Evolutionary conservation across 2,113 vertebrate genomes (phyloP).

Genomic region (Parus major): DNA sequence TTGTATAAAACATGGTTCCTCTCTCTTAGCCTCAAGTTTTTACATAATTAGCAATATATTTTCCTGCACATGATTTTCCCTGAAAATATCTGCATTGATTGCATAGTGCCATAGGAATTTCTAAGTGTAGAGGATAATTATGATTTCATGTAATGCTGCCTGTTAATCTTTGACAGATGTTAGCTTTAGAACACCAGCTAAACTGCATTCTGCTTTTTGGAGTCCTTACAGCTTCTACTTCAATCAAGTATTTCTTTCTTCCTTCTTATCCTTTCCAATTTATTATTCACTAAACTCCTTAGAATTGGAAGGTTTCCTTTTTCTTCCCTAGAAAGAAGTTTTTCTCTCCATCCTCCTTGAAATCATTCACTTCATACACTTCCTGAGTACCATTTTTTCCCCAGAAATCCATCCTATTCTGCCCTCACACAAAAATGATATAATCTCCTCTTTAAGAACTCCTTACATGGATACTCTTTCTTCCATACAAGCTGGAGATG

Average conservation of each 20-base stretch:
- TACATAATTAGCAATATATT: neutral
- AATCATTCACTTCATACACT: neutral
- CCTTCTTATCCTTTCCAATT: neutral
- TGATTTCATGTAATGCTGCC: neutral
- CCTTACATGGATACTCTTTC: neutral
- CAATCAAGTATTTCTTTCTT: neutral
- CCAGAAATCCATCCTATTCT: neutral
- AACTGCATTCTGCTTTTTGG: neutral
- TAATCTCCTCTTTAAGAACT: neutral
- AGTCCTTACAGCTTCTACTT: neutral
- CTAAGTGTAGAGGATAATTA: neutral
- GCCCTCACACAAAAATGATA: neutral
- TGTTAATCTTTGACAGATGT: neutral
- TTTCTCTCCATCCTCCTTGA: neutral
- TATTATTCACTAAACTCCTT: neutral
- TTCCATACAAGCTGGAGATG: neutral
- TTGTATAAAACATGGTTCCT: neutral
- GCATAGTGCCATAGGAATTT: neutral
- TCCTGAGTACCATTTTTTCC: neutral
- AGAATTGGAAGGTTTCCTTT: neutral
- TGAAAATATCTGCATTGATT: neutral
- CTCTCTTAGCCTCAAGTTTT: neutral
- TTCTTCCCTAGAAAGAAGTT: neutral
- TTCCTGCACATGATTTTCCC: neutral
- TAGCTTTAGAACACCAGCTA: neutral